Percentiles rank a stretch among this genome's conserved stretches.
Conservation (phyloP, 2,888 invertebrate species). For the Nymphalis c-album region DNA sequence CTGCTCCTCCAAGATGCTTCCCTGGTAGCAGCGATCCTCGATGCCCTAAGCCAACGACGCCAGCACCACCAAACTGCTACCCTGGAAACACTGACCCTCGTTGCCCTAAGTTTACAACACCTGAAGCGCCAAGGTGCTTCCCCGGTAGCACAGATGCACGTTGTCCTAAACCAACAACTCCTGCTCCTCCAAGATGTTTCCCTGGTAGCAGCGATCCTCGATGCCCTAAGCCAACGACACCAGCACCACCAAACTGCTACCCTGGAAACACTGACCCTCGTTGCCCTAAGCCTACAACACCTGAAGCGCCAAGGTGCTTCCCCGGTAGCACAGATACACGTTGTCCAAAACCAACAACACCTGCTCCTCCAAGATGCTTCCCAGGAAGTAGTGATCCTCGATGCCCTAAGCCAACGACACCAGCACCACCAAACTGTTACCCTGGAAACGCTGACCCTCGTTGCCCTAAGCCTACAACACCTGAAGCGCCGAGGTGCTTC, state of each 20-base stretch:
- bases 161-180: constrained; percentile 46
- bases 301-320: too few species aligned
- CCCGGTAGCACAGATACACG: too few species aligned
- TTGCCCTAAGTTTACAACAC: constrained; percentile 43
- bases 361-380: constrained; percentile 43
- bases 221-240: constrained; percentile 53
- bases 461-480: too few species aligned
- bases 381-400: constrained; percentile 56
- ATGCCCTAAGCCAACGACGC: constrained; percentile 50
- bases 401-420: too few species aligned
- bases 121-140: constrained; percentile 34
- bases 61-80: constrained; percentile 43
- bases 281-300: constrained; percentile 42
- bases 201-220: constrained; percentile 58
- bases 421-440: too few species aligned
- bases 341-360: constrained; percentile 45
- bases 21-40: constrained; percentile 51
- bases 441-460: too few species aligned
- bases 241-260: constrained; percentile 41
- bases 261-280: constrained; percentile 49
- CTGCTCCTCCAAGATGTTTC: constrained; percentile 51
- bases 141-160: constrained; percentile 43
- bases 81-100: constrained; percentile 48
- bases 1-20: constrained; percentile 44
- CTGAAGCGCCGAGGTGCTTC: too few species aligned